A percentile compares a stretch with the other conserved stretches of the same genome.
phyloP scores from a whole-genome alignment of 2,888 invertebrate genomes.

The Epistrophella euchroma region DNA sequence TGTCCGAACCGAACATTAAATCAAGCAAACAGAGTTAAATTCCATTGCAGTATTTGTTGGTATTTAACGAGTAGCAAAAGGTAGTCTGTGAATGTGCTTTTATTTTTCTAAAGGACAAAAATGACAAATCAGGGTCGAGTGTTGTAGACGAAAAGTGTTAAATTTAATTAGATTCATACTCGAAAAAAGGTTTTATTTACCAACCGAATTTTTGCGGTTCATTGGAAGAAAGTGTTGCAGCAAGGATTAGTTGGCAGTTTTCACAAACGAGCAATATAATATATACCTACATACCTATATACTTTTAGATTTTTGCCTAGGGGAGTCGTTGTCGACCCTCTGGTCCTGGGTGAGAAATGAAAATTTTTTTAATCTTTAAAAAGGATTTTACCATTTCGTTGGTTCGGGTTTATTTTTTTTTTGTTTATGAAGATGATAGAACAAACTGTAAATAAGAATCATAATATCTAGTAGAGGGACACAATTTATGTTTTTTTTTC shows the following conservation, averaged over 20 bases:
- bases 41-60: constrained; percentile 15
- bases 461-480: neutral
- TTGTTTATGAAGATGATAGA: neutral
- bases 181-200: constrained; percentile 59
- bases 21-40: constrained; percentile 53
- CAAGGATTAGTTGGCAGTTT: constrained; percentile 71
- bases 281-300: no score
- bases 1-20: constrained; percentile 55
- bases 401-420: constrained; percentile 38
- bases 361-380: constrained; percentile 60
- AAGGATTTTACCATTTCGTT: constrained; percentile 41
- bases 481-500: neutral
- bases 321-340: constrained; percentile 47
- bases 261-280: constrained; percentile 19
- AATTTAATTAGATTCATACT: constrained; percentile 75
- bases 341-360: constrained; percentile 23
- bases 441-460: constrained; percentile 23
- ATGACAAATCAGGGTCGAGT: constrained; percentile 69
- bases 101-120: constrained; percentile 12
- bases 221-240: constrained; percentile 62
- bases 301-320: constrained; percentile 34
- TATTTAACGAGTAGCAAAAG: constrained; percentile 17
- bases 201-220: constrained; percentile 61
- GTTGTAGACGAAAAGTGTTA: constrained; percentile 34
- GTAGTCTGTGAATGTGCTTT: constrained; percentile 30